Percentiles rank a stretch among this genome's conserved stretches.
Evolutionary conservation across 2,113 vertebrate genomes (phyloP).

Genomic region (Pseudorasbora parva): DNA sequence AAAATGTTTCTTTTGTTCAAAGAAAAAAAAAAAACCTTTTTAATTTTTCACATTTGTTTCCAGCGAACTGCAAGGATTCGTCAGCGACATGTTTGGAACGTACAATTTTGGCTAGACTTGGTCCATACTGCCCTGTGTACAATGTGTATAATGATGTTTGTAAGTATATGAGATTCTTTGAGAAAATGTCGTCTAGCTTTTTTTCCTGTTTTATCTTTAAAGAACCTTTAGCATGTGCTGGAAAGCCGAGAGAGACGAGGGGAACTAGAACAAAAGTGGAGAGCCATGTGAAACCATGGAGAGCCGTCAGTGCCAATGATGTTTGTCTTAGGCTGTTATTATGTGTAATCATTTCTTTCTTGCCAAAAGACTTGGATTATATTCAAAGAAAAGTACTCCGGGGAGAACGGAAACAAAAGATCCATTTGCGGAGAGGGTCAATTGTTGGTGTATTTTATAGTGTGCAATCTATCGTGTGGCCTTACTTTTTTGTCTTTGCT

Average conservation of each 20-base stretch:
- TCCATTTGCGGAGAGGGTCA: constrained; percentile 54
- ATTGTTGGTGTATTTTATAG: constrained; percentile 61
- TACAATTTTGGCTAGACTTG: neutral
- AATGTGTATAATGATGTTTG: constrained; percentile 45
- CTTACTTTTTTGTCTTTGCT: constrained; percentile 60
- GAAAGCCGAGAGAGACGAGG: constrained; percentile 1
- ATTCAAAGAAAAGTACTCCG: constrained; percentile 45
- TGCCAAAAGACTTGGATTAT: constrained; percentile 54
- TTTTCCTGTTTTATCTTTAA: constrained; percentile 38
- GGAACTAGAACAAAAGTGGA: constrained; percentile 18
- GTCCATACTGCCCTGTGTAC: constrained; percentile 12
- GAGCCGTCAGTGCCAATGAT: constrained; percentile 36
- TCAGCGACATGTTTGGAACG: neutral
- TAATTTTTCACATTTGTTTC: neutral
- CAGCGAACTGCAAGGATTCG: neutral
- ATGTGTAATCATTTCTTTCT: constrained; percentile 47
- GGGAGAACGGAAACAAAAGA: constrained; percentile 50
- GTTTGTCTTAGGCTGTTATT: constrained; percentile 48
- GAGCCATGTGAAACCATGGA: constrained; percentile 37
- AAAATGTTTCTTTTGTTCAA: constrained; percentile 35
- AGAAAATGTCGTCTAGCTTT: constrained; percentile 29
- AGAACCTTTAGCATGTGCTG: constrained; percentile 22
- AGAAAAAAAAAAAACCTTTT: neutral
- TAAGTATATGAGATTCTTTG: constrained; percentile 39
- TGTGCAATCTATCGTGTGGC: constrained; percentile 60